A percentile compares a stretch with the other conserved stretches of the same genome.
phyloP scores from a whole-genome alignment of 2,888 invertebrate genomes.

The Megaustenia siamemsis region DNA sequence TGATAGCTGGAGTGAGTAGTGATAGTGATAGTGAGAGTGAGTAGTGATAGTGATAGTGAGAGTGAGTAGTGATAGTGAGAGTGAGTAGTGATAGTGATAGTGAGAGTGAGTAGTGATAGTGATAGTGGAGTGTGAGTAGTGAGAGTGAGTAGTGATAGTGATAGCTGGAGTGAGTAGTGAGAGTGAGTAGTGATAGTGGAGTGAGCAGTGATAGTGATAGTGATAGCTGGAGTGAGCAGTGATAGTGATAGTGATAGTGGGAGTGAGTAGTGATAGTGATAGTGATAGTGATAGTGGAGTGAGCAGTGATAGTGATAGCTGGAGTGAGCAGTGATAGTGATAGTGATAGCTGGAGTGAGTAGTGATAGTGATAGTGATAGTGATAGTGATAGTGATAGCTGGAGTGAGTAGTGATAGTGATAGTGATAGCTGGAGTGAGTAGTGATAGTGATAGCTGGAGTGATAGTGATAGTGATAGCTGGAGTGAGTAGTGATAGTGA shows the following conservation, averaged over 20 bases:
- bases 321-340: not conserved
- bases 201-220: not conserved
- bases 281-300: not conserved
- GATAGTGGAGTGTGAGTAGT: no score
- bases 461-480: no score
- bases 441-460: no score
- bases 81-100: not conserved
- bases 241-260: not conserved
- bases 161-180: no score
- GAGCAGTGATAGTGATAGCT: not conserved
- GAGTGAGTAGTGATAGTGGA: no score
- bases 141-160: no score
- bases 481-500: no score
- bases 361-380: not conserved
- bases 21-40: slow-evolving; percentile 33
- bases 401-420: no score
- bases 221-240: not conserved
- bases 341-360: slow-evolving; percentile 3
- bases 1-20: not conserved
- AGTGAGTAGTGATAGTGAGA: slow-evolving; percentile 25
- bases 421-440: no score
- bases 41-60: slow-evolving; percentile 19
- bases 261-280: slow-evolving; percentile 26
- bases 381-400: not conserved
- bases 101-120: slow-evolving; percentile 31